phyloP scores from a whole-genome alignment of 2,888 invertebrate genomes.

The Phyllotreta striolata region DNA sequence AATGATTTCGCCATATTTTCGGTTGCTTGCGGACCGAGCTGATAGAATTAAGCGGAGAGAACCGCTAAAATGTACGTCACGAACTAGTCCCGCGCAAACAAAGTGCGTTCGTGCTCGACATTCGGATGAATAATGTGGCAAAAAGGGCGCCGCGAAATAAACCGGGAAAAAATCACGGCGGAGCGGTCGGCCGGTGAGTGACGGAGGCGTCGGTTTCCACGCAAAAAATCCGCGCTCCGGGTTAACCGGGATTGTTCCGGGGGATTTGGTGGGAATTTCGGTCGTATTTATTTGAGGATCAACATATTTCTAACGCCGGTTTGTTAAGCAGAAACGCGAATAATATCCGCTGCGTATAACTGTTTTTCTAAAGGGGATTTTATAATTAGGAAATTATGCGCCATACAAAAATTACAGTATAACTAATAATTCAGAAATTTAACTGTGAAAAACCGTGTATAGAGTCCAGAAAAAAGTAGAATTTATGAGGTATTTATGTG shows the following conservation, averaged over 20 bases:
- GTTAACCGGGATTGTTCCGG: not conserved
- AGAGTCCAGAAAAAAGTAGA: too few species aligned
- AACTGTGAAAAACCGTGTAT: too few species aligned
- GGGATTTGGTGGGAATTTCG: slow-evolving; percentile 6
- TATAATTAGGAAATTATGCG: too few species aligned
- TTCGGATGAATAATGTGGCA: slow-evolving; percentile 30
- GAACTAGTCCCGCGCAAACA: slow-evolving; percentile 37
- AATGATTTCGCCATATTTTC: slow-evolving; percentile 19
- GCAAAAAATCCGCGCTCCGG: slow-evolving; percentile 5
- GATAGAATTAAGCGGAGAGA: slow-evolving; percentile 28
- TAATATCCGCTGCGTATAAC: not conserved
- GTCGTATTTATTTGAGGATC: not conserved
- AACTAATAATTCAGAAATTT: too few species aligned
- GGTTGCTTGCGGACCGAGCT: slow-evolving; percentile 15
- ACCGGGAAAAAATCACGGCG: slow-evolving; percentile 31
- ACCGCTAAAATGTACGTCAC: slow-evolving; percentile 34
- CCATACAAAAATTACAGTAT: too few species aligned
- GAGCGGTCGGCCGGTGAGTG: slow-evolving; percentile 17
- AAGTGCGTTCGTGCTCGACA: slow-evolving; percentile 38
- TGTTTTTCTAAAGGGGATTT: not conserved
- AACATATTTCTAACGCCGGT: slow-evolving; percentile 1
- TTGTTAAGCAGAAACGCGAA: not conserved
- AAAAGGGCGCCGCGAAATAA: slow-evolving; percentile 25
- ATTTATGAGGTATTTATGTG: too few species aligned
- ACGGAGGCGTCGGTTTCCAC: not conserved